Evolutionary conservation across 37 sponge, comb jelly and placozoan genomes (phyloP), one percentile per base, ranked within the genome.

Genomic region (Axinella damicornis): DNA sequence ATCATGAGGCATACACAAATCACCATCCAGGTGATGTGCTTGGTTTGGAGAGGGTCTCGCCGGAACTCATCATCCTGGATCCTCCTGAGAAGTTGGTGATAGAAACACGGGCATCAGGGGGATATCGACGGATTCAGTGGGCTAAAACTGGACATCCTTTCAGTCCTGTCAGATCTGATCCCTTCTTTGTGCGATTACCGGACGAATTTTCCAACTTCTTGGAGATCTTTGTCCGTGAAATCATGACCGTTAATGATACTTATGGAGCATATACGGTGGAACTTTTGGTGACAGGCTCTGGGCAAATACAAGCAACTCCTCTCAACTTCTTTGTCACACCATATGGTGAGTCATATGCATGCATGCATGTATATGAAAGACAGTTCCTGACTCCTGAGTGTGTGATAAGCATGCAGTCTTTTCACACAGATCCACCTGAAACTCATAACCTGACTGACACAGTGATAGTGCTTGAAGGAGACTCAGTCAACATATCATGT

Each of bases 401-500:
- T n/a, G n/a, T n/a, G n/a, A n/a, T n/a, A n/a, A n/a, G n/a, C n/a
- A n/a, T n/a, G n/a, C n/a, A n/a, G n/a, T n/a, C n/a, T n/a, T n/a
- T n/a, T n/a, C n/a, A n/a, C n/a, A n/a, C n/a, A n/a, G n/a, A n/a
- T n/a, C n/a, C n/a, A n/a, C n/a, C n/a, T n/a, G n/a, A n/a, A n/a
- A n/a, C n/a, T n/a, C n/a, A n/a, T n/a, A n/a, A n/a, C n/a, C n/a
- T n/a, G n/a, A n/a, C n/a, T 24, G 57, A 56, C 13, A 80, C 70
- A 21, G 81, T 81, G 36, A 11, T 27, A 19, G 46, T 46, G 46
- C 46, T 12, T 46, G 81, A 81, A 25, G 71, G 81, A 81, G 81
- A 31, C 32, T 31, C 20, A 69, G 71, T 81, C 14, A 40, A 81
- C 71, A 81, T 81, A 55, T 81, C 81, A 57, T 87, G 87, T 36